These are phyloP conservation scores for Isaurus tuberculatus DNA, from an alignment of 92 coral and sea anemone species.

Conservation along the genomic window DNA sequence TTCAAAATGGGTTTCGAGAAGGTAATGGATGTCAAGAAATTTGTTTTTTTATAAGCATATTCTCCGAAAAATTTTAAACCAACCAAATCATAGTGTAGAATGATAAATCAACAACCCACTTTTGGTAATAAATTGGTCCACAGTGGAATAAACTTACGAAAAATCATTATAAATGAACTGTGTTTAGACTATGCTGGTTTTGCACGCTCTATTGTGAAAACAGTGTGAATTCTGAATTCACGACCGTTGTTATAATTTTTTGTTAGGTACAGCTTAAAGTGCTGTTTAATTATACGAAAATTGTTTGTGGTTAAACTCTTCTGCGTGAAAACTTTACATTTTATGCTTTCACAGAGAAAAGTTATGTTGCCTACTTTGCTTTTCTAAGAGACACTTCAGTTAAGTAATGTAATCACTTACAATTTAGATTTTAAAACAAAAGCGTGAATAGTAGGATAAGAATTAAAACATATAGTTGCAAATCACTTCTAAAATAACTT, in stretches of 20 bases:
- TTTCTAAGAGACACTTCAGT: neutral
- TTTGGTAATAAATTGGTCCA: neutral
- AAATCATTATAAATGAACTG: neutral
- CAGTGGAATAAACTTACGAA: neutral
- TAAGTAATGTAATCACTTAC: neutral
- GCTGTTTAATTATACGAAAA: neutral
- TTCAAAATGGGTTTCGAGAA: constrained; percentile 97
- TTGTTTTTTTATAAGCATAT: neutral
- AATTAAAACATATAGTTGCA: too few relatives aligned
- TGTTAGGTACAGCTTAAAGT: neutral
- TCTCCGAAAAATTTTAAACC: neutral
- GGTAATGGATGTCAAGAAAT: constrained; percentile 60
- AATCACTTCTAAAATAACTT: too few relatives aligned
- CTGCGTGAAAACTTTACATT: neutral
- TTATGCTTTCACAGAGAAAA: neutral
- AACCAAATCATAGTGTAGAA: neutral
- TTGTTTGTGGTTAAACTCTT: neutral
- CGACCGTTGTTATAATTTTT: neutral
- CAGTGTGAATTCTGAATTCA: neutral
- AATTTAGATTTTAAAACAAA: too few relatives aligned
- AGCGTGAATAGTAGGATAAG: too few relatives aligned
- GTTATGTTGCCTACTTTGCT: neutral
- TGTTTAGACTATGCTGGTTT: neutral
- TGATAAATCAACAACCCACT: neutral
- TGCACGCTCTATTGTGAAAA: constrained; percentile 17